phyloP scores from a whole-genome alignment of 2,797 vertebrate genomes.

The Rhynchotus rufescens region DNA sequence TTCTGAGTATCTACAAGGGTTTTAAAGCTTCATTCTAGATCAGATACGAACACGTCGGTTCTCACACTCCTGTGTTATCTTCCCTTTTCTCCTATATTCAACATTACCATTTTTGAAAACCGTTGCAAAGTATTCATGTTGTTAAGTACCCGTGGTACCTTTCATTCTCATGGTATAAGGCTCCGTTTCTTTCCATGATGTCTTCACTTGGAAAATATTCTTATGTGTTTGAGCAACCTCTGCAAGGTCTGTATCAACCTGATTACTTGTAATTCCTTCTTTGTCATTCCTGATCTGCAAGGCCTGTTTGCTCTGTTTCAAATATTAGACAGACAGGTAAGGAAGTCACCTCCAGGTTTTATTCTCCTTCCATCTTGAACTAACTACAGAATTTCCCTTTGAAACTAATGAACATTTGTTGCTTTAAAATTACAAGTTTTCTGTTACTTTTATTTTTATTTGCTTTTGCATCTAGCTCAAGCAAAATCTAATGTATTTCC shows the following conservation, averaged over 20 bases:
- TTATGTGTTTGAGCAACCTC: not conserved
- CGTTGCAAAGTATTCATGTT: not conserved
- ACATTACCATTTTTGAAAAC: not conserved
- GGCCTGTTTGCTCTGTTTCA: not conserved
- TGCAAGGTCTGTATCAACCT: not conserved
- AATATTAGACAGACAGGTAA: not conserved
- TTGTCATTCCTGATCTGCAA: not conserved
- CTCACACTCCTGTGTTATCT: not conserved
- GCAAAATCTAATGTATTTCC: not conserved
- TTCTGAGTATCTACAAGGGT: not conserved
- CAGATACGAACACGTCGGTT: not conserved
- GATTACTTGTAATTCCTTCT: not conserved
- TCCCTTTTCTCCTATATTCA: not conserved
- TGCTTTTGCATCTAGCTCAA: not conserved
- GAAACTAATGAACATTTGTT: not conserved
- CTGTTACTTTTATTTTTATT: not conserved
- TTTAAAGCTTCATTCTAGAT: not conserved
- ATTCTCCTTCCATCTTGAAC: not conserved
- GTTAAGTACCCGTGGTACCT: not conserved
- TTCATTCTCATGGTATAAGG: not conserved
- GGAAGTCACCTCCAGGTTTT: not conserved
- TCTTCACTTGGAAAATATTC: not conserved
- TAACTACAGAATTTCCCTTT: slow-evolving; percentile 3
- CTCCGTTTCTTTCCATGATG: not conserved
- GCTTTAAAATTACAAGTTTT: not conserved